Evolutionary conservation across 2,797 vertebrate species (phyloP).

Genomic region (Benthosema pterotum): DNA sequence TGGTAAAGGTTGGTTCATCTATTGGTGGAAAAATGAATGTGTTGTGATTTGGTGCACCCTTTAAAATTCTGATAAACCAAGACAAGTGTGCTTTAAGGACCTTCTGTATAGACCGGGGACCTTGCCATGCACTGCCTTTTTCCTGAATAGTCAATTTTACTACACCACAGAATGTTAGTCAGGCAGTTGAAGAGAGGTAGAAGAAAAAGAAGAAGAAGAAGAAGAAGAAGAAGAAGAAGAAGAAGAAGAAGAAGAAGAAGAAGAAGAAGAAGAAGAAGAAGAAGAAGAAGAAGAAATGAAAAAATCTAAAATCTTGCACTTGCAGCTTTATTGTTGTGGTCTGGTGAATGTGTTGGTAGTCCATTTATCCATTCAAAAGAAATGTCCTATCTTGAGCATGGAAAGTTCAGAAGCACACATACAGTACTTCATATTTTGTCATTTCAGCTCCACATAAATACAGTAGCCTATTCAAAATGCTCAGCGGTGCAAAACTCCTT

Average conservation of each 20-base stretch:
- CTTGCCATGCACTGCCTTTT: neutral
- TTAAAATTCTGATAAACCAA: neutral
- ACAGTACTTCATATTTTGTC: conserved; percentile 48
- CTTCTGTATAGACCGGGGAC: neutral
- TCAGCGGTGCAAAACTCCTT: conserved; percentile 5
- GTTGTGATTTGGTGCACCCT: conserved; percentile 7
- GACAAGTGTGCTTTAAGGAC: neutral
- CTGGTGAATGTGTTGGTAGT: conserved; percentile 18
- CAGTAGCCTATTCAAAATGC: conserved; percentile 35
- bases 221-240: neutral
- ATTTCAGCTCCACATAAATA: conserved; percentile 66
- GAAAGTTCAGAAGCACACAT: conserved; percentile 47
- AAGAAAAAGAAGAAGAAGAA: neutral
- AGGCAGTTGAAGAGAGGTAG: neutral
- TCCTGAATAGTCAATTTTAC: conserved; percentile 1
- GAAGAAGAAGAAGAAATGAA: too few species aligned
- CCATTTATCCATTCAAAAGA: too few species aligned
- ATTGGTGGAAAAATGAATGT: neutral
- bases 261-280: neutral
- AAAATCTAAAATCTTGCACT: neutral
- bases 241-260: neutral
- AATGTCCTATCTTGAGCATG: conserved; percentile 25
- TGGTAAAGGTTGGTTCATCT: neutral
- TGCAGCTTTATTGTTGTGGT: neutral
- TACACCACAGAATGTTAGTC: neutral